Base-by-base conservation (phyloP, 2,888 invertebrate genomes). In the Zaprionus bogoriensis region DNA sequence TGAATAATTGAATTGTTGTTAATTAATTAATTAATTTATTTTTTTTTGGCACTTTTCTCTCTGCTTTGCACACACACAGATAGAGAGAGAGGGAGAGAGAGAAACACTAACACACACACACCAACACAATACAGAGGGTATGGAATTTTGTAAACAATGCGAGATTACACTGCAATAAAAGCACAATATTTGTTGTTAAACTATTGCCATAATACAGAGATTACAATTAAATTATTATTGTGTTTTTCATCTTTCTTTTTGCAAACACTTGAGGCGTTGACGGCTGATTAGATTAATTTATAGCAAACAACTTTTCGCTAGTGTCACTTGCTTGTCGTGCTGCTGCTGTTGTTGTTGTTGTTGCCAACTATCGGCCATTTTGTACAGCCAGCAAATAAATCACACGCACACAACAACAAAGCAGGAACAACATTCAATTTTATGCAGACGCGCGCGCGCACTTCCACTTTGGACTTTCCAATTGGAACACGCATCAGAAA, bases 271-370 rank as follows among this genome's bases (percentile, higher is more conserved):
- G 47, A 79, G 64, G 55, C 60, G 72, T 69, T 67, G 67, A 62
- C 65, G 63, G 41, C 65, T 66, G 79, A 81, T 80, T 75, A 80
- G 79, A 81, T 80, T 80, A 81, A 74, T 64, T 64, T 61, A 51
- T 51, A 63, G 47, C 65, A 63, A 59, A 64, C 42, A 60, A 53
- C 57, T 30, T 63, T 63, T 67, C 19, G 51, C 36, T 60, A 51
- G 58, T 62, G 44, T 48, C 46, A 62, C 53, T 63, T 47, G 55
- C 50, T 67, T 62, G 61, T 63, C 58, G 53, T 44, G 50, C 36
- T 63, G 63, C 55, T 50, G 42, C 38, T 44, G 45, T 17, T 25
- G 27, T 47, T 14, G 23, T 58, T 50, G 19, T 39, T 45, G 38
- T 59, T 46, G 39, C 22, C 41, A 66, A 68, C 77, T 68, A 80